A percentile compares a stretch with the other conserved stretches of the same genome.
phyloP scores from a whole-genome alignment of 2,888 invertebrate species.

The Cosmorhoe ocellata region DNA sequence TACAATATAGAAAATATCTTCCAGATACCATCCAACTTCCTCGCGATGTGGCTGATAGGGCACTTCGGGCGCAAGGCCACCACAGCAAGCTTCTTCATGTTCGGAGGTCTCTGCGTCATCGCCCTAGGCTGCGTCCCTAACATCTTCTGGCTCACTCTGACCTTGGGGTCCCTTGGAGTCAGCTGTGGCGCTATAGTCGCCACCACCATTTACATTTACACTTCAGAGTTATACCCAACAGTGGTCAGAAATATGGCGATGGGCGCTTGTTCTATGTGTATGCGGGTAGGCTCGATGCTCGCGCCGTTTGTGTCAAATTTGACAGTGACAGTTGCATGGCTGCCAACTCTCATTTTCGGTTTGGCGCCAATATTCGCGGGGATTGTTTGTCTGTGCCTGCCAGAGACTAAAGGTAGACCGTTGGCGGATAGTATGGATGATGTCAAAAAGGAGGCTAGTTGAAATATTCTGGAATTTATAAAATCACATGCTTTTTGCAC shows the following conservation, averaged over 20 bases:
- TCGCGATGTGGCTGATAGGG: conserved; percentile 82
- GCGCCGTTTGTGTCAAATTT: conserved; percentile 91
- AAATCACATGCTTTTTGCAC: too few relatives aligned
- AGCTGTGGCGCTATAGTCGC: conserved; percentile 91
- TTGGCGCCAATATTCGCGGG: conserved; percentile 85
- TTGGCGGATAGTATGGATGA: conserved; percentile 90
- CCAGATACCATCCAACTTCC: conserved; percentile 82
- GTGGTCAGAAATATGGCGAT: conserved; percentile 93
- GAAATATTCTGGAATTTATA: too few relatives aligned
- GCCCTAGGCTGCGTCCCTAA: conserved; percentile 80
- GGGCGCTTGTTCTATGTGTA: conserved; percentile 91
- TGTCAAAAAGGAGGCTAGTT: conserved; percentile 6
- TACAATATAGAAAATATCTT: too few relatives aligned
- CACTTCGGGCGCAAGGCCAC: conserved; percentile 86
- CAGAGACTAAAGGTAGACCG: conserved; percentile 88
- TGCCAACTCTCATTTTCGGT: conserved; percentile 89
- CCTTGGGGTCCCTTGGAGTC: conserved; percentile 88
- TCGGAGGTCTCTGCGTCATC: conserved; percentile 84
- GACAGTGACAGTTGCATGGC: conserved; percentile 74
- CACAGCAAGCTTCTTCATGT: conserved; percentile 79
- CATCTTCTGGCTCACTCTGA: conserved; percentile 79
- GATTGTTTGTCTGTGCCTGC: conserved; percentile 84
- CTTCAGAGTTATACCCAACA: conserved; percentile 94
- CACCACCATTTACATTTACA: conserved; percentile 91
- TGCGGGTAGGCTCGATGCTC: conserved; percentile 91